These are phyloP conservation scores for Apus apus DNA, from an alignment of 2,113 vertebrate species.

Conservation along the genomic window DNA sequence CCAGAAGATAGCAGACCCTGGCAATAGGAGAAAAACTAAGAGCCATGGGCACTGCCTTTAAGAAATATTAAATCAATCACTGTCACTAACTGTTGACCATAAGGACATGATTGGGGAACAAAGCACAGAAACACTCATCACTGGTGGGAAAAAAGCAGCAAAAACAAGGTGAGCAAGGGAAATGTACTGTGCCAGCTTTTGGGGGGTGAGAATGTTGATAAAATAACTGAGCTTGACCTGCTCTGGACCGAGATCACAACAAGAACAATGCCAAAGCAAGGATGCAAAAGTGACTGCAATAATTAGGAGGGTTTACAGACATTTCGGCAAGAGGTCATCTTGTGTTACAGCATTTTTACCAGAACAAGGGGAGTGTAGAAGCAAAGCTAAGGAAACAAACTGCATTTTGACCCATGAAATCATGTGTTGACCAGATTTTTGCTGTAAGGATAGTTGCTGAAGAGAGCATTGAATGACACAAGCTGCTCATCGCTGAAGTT, in stretches of 20 bases:
- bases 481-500: not conserved
- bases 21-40: not conserved
- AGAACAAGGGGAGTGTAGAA: not conserved
- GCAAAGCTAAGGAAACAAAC: not conserved
- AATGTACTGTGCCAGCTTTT: not conserved
- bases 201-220: not conserved
- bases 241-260: not conserved
- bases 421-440: not conserved
- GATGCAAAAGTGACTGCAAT: not conserved
- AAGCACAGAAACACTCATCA: not conserved
- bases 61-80: not conserved
- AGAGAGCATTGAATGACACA: not conserved
- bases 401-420: not conserved
- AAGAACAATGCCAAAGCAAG: not conserved
- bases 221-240: not conserved
- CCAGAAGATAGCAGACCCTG: not conserved
- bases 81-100: not conserved
- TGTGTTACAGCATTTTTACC: not conserved
- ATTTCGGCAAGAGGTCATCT: not conserved
- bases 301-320: constrained; percentile 1
- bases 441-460: not conserved
- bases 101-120: not conserved
- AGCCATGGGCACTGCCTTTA: not conserved
- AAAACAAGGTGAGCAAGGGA: not conserved
- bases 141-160: not conserved